Evolutionary conservation across 1,140 invertebrate species (phyloP), one percentile per base, ranked within the genome.

Genomic region (Drosophila sulfurigaster): DNA sequence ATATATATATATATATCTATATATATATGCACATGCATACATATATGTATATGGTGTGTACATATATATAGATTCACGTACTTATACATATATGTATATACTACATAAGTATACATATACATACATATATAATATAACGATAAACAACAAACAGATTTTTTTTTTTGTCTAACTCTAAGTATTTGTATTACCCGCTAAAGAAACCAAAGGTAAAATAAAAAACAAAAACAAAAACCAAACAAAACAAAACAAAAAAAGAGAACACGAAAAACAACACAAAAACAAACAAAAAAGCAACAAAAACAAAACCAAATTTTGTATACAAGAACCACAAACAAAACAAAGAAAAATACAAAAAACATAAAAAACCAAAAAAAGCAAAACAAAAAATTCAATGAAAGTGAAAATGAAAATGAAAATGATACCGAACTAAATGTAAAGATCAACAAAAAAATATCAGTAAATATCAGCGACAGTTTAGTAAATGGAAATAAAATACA

Each of bases 101-200:
- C 30, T 56, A 67, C 51, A 25, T 69, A 66, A 73, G 63, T 46
- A 80, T 32, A 71, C 54, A 49, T 48, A 43, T 43, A 65, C 41
- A 57, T 41, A 28, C 52, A 65, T 65, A 41, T 56, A 80, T 78
- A 83, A 80, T 78, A 83, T 82, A 75, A 60, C 65, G 38, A 78
- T 65, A 75, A 75, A 82, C 56, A 74, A 70, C 6, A 63, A 32
- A 32, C 32, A 32, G 7, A 8, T 38, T 5, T 38, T 43, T 75
- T 79, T 80, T 85, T 86, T 86, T 86, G 81, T 81, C 66, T 86
- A 86, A 49, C 20, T 86, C 68, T 86, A 86, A 86, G 82, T 68
- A 86, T 86, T 86, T 87, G 82, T 87, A 87, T 87, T 87, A 87
- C 79, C 66, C 82, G 76, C 82, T 87, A 82, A 83, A 75, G 57